Conservation (phyloP, 2,797 vertebrate species). For the Brachymystax lenok region DNA sequence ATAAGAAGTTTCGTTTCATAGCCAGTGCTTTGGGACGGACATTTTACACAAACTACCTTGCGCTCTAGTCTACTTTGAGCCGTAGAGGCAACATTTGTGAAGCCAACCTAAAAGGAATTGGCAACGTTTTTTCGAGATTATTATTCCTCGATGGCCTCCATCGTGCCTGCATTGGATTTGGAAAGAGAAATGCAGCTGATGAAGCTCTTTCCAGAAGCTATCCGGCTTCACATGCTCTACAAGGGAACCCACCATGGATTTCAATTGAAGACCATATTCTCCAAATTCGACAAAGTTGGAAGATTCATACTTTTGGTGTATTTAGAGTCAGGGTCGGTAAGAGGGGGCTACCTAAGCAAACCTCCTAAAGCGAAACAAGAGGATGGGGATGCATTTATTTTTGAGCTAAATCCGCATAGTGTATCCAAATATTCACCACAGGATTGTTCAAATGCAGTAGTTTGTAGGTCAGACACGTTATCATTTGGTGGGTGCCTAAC, state of each 20-base stretch:
- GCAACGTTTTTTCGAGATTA: too few relatives aligned
- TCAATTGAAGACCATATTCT: rapidly evolving
- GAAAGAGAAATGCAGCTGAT: constrained; percentile 4
- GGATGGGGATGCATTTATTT: constrained; percentile 21
- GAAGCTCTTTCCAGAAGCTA: constrained; percentile 11
- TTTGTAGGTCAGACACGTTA: not conserved
- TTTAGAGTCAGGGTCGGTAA: constrained; percentile 6
- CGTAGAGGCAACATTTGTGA: too few relatives aligned
- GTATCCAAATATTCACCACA: too few relatives aligned
- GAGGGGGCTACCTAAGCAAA: constrained; percentile 15
- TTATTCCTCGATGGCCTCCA: too few relatives aligned
- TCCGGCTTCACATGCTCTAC: constrained; percentile 18
- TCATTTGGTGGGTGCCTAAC: constrained; percentile 5
- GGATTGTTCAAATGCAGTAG: too few relatives aligned
- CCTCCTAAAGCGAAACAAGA: not conserved
- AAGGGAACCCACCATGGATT: constrained; percentile 19
- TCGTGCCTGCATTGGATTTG: constrained; percentile 3
- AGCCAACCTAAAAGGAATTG: too few relatives aligned
- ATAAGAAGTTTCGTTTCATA: too few relatives aligned
- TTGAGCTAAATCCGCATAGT: not conserved
- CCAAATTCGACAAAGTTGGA: not conserved
- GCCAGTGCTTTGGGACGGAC: too few relatives aligned
- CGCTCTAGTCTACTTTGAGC: too few relatives aligned
- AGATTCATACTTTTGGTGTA: not conserved
- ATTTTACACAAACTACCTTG: too few relatives aligned